Evolutionary conservation across 2,113 vertebrate species (phyloP), one percentile per base, ranked within the genome.

Genomic region (Ailuropoda melanoleuca): DNA sequence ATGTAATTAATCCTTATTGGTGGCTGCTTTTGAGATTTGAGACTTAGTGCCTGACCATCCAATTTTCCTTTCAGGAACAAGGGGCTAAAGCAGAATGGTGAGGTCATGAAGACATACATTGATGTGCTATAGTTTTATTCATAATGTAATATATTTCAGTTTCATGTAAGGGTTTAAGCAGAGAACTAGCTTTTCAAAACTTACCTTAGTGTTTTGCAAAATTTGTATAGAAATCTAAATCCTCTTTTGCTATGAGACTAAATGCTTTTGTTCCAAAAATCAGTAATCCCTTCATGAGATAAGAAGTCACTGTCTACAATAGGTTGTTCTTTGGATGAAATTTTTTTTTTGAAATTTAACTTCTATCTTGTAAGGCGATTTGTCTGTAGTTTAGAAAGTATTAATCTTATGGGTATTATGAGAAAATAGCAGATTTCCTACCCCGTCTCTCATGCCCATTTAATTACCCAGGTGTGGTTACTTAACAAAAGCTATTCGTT

Each of bases 121-220:
- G 37, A 64, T 21, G 46, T 78, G 60, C 6, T 82, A 6, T 1
- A 62, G 60, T 78, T 92, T 90, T 82, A 53, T 74, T 64, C 55
- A 46, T 96, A 39, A 74, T 77, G 39, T 88, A 62, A 88, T 77
- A 46, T 77, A 89, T 94, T 92, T 89, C 93, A 82, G 78, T 92
- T 89, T 96, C 34, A n/a, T 15, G 34, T 77, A 48, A 72, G 19
- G 50, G 14, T 60, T 90, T 62, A 68, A 90, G 26, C 56, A 90
- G 34, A 77, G n/a, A 97, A 31, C 39, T 66, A 72, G 37, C 55
- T 84, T 93, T 81, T 85, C 29, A 88, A 93, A 95, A 89, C 12
- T 26, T 86, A 89, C 72, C 82, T 95, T 68, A 85, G 53, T 55
- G 24, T 46, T 87, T 92, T 72, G 64, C 14, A 87, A 50, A 58